Evolutionary conservation across 2,113 vertebrate species (phyloP).

Genomic region (Python bivittatus): DNA sequence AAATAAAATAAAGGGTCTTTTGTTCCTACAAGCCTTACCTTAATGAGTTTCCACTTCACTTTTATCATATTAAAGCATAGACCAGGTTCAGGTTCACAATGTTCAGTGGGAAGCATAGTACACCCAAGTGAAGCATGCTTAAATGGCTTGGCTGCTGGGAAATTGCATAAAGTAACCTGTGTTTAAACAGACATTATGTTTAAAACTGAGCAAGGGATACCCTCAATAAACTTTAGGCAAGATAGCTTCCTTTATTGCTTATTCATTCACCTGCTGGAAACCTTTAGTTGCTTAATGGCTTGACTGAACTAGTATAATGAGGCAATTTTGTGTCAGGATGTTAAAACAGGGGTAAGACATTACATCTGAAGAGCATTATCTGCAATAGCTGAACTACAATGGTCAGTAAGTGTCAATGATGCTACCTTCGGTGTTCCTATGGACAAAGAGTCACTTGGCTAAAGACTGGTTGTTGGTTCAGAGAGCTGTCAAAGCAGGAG

Average conservation of each 20-base stretch:
- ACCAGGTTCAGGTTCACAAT: neutral
- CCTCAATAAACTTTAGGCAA: constrained; percentile 8
- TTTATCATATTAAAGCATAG: neutral
- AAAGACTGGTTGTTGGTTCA: constrained; percentile 29
- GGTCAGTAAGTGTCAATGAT: constrained; percentile 52
- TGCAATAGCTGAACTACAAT: constrained; percentile 66
- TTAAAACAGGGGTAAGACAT: constrained; percentile 68
- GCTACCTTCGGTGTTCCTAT: constrained; percentile 48
- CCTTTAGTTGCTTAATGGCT: constrained; percentile 64
- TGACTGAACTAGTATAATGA: constrained; percentile 67
- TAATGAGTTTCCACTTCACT: neutral
- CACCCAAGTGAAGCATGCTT: neutral
- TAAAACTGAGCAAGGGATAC: neutral
- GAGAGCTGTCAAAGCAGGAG: constrained; percentile 33
- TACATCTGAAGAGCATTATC: constrained; percentile 63
- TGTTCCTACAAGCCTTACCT: neutral
- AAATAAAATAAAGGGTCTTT: neutral
- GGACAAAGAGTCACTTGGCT: constrained; percentile 54
- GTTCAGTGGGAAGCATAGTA: neutral
- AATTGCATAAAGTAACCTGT: neutral
- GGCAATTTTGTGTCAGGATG: constrained; percentile 63
- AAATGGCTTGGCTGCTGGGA: neutral
- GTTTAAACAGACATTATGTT: neutral
- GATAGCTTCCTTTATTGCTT: constrained; percentile 44
- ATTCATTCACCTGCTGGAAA: constrained; percentile 54